Percentiles rank a stretch among this genome's conserved stretches.
Conservation (phyloP, 1,140 invertebrate genomes). For the Micrasema minimum region DNA sequence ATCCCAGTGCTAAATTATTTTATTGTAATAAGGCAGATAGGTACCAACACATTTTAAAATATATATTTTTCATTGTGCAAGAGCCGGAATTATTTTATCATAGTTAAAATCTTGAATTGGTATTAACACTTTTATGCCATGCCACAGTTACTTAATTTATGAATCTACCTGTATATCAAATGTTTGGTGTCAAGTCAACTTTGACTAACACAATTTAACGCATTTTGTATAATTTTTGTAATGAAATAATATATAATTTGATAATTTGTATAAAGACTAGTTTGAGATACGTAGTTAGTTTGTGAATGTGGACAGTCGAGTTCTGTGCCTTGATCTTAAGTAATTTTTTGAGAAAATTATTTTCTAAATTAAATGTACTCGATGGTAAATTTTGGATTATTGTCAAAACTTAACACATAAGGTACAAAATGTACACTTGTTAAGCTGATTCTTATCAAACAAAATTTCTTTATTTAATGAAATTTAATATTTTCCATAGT, state of each 20-base stretch:
- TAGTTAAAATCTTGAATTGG: background rate
- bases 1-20: no score
- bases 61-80: no score
- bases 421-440: conserved; percentile 6
- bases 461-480: conserved; percentile 7
- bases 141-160: no score
- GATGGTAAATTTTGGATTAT: conserved; percentile 18
- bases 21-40: no score
- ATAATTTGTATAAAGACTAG: conserved; percentile 11
- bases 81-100: no score
- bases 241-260: conserved; percentile 5
- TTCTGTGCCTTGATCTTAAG: conserved; percentile 53
- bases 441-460: conserved; percentile 24
- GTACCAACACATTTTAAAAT: no score
- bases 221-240: no score
- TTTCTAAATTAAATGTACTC: conserved; percentile 40
- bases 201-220: no score
- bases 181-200: no score
- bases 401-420: conserved; percentile 10
- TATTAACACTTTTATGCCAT: no score
- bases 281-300: conserved; percentile 39
- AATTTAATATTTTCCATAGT: conserved; percentile 26
- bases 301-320: conserved; percentile 53
- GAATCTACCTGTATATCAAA: no score
- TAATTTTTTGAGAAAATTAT: conserved; percentile 46